phyloP scores from a whole-genome alignment of 2,797 vertebrate genomes.

The Semaprochilodus insignis region DNA sequence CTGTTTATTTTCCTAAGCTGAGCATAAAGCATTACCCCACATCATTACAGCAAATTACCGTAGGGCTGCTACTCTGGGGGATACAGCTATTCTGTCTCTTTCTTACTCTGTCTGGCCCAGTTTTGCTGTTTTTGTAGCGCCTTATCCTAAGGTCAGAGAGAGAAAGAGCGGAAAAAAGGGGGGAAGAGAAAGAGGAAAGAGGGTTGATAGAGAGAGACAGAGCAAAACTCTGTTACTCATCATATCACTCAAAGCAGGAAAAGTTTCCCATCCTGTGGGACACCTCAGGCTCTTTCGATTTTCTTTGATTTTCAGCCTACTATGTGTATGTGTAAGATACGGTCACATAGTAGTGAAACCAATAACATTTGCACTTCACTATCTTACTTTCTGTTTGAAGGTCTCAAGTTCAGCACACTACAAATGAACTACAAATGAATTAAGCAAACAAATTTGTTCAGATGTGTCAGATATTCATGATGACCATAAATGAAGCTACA shows the following conservation, averaged over 20 bases:
- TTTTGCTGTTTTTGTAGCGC: conserved; percentile 15
- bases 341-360: no score
- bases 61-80: conserved; percentile 41
- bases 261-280: neutral
- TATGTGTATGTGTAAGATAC: neutral
- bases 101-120: conserved; percentile 26
- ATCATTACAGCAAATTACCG: conserved; percentile 57
- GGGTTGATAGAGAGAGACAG: neutral
- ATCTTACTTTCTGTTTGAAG: no score
- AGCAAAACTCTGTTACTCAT: neutral
- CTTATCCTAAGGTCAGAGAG: conserved; percentile 36
- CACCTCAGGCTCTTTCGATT: neutral
- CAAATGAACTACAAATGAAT: no score
- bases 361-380: no score
- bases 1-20: conserved; percentile 53
- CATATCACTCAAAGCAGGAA: neutral
- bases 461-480: no score
- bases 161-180: conserved; percentile 3
- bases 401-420: no score
- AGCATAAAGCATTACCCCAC: conserved; percentile 51
- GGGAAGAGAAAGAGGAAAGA: neutral
- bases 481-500: no score
- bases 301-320: neutral
- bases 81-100: conserved; percentile 28
- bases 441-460: no score